Evolutionary conservation across 2,797 vertebrate species (phyloP).

Genomic region (Melanotaenia parkinsoni): DNA sequence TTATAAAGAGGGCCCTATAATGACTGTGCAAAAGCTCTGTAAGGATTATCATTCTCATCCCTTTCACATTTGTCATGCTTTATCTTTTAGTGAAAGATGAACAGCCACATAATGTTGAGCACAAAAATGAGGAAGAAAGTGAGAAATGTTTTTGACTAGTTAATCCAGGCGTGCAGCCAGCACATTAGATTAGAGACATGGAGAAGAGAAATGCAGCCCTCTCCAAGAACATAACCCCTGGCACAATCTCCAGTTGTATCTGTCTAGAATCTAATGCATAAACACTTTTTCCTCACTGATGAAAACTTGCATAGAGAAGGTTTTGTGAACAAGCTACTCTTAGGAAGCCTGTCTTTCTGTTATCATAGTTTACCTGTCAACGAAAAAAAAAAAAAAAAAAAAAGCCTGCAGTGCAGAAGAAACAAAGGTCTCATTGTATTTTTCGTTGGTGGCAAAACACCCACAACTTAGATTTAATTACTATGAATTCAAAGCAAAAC

Average conservation of each 20-base stretch:
- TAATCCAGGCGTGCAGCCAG: constrained; percentile 70
- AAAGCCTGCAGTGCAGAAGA: neutral
- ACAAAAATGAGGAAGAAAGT: constrained; percentile 41
- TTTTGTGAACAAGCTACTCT: constrained; percentile 4
- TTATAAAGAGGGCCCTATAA: constrained; percentile 37
- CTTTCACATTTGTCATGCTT: constrained; percentile 16
- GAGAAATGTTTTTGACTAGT: constrained; percentile 63
- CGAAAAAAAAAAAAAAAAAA: neutral
- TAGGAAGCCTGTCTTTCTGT: constrained; percentile 19
- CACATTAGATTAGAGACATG: constrained; percentile 67
- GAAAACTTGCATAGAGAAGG: neutral
- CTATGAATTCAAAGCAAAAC: neutral
- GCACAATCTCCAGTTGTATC: constrained; percentile 49
- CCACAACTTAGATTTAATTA: neutral
- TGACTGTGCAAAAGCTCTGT: constrained; percentile 11
- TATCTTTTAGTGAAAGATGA: constrained; percentile 31
- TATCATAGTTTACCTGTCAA: constrained; percentile 7
- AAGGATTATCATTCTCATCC: constrained; percentile 7
- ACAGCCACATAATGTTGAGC: constrained; percentile 24
- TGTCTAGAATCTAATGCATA: constrained; percentile 52
- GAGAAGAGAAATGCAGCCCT: constrained; percentile 66
- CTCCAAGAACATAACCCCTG: constrained; percentile 58
- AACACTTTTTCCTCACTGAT: constrained; percentile 30
- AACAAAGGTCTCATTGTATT: neutral
- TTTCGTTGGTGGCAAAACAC: constrained; percentile 3